A percentile compares a stretch with the other conserved stretches of the same genome.
Evolutionary conservation across 2,113 vertebrate genomes (phyloP).

Genomic region (Genyomyrus donnyi): DNA sequence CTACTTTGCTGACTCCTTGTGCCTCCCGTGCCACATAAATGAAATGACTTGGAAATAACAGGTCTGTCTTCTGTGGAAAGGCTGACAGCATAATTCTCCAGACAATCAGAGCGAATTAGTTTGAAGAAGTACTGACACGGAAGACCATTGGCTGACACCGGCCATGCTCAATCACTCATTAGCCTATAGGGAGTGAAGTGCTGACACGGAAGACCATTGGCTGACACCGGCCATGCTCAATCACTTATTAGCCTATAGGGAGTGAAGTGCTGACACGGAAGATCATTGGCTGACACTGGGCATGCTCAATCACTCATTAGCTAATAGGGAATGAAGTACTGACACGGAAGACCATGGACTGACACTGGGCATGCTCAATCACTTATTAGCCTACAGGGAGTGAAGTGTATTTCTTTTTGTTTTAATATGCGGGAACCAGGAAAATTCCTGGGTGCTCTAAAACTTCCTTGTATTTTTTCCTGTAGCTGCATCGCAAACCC

Average conservation of each 20-base stretch:
- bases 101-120: slow-evolving; percentile 54
- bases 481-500: neutral
- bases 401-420: slow-evolving; percentile 29
- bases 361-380: slow-evolving; percentile 45
- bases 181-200: slow-evolving; percentile 31
- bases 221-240: slow-evolving; percentile 42
- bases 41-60: slow-evolving; percentile 58
- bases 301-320: slow-evolving; percentile 52
- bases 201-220: neutral
- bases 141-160: slow-evolving; percentile 57
- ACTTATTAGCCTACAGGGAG: slow-evolving; percentile 37
- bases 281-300: slow-evolving; percentile 11
- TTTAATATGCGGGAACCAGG: slow-evolving; percentile 10
- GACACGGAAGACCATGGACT: too few species aligned
- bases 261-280: slow-evolving; percentile 21
- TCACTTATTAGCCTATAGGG: slow-evolving; percentile 43
- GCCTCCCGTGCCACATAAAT: slow-evolving; percentile 35
- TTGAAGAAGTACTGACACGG: slow-evolving; percentile 59
- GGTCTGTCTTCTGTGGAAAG: slow-evolving; percentile 49
- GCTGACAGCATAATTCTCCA: slow-evolving; percentile 49
- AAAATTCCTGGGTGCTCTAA: slow-evolving; percentile 39
- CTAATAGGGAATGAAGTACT: slow-evolving; percentile 26
- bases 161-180: slow-evolving; percentile 53
- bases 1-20: slow-evolving; percentile 28
- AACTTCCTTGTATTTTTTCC: neutral